Evolutionary conservation across 1,140 invertebrate genomes (phyloP).

Genomic region (Heliconius hewitsoni): DNA sequence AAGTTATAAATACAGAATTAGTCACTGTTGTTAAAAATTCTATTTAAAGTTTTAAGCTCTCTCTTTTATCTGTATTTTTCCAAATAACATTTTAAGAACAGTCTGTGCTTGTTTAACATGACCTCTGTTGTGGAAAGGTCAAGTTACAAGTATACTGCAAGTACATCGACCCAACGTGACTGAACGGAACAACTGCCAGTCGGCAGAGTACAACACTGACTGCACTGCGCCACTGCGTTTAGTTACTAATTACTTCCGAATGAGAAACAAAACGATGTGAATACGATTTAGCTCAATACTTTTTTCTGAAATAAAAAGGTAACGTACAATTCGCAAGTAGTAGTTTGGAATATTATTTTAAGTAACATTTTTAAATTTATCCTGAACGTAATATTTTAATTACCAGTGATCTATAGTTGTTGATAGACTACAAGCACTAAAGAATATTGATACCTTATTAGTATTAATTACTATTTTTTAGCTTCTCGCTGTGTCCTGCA

Average conservation of each 20-base stretch:
- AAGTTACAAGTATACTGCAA: slow-evolving; percentile 27
- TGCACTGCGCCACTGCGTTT: slow-evolving; percentile 28
- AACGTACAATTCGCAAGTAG: neutral
- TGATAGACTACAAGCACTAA: neutral
- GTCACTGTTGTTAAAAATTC: neutral
- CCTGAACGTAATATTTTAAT: neutral
- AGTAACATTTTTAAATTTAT: neutral
- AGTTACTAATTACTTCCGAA: slow-evolving; percentile 27
- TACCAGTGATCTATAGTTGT: neutral
- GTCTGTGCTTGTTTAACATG: slow-evolving; percentile 19
- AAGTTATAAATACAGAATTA: neutral
- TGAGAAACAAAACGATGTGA: slow-evolving; percentile 12
- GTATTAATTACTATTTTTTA: too few relatives aligned
- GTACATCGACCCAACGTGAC: slow-evolving; percentile 28
- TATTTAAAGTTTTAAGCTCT: too few relatives aligned
- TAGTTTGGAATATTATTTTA: neutral
- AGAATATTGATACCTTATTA: too few relatives aligned
- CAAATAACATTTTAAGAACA: neutral
- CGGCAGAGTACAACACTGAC: slow-evolving; percentile 17
- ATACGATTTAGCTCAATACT: neutral
- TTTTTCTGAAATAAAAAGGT: neutral
- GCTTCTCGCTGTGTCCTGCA: too few relatives aligned
- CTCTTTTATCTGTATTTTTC: neutral
- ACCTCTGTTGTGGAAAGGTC: slow-evolving; percentile 24
- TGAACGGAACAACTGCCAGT: slow-evolving; percentile 24